These are phyloP conservation scores for Hypsibius dujardini DNA, from an alignment of 1,140 invertebrate species.

Conservation along the genomic window DNA sequence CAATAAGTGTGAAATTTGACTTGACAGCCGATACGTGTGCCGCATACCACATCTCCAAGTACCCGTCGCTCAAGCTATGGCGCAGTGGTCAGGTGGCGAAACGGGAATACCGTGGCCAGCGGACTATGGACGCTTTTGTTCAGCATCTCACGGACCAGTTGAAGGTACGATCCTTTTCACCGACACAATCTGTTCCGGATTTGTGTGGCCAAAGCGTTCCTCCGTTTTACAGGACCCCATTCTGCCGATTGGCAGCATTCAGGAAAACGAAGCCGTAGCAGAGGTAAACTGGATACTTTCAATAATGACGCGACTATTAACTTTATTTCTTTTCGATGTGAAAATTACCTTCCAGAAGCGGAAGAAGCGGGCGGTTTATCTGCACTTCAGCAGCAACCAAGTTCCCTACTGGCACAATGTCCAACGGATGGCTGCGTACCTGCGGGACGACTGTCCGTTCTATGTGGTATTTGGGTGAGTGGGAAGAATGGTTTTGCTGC, in stretches of 20 bases:
- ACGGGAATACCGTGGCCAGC: conserved; percentile 73
- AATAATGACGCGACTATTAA: not conserved
- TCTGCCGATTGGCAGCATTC: conserved; percentile 51
- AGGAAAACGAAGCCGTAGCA: conserved; percentile 58
- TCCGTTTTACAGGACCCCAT: conserved; percentile 47
- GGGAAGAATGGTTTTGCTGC: not conserved
- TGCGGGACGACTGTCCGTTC: conserved; percentile 91
- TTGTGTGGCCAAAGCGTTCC: no score
- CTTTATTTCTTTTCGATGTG: no score
- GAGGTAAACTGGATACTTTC: conserved; percentile 30
- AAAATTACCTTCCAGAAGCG: conserved; percentile 34
- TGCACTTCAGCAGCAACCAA: conserved; percentile 69
- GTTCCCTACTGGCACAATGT: conserved; percentile 54
- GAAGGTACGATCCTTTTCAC: conserved; percentile 30
- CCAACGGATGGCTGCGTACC: conserved; percentile 58
- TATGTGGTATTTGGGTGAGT: conserved; percentile 77
- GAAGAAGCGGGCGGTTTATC: conserved; percentile 76
- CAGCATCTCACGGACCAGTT: conserved; percentile 70
- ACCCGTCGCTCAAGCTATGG: conserved; percentile 91
- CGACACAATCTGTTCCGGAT: no score
- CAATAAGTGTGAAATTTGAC: no score
- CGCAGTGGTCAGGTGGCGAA: conserved; percentile 81
- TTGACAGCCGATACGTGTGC: conserved; percentile 52
- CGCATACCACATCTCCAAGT: conserved; percentile 88
- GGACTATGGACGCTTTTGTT: conserved; percentile 64